A percentile compares a stretch with the other conserved stretches of the same genome.
These are phyloP conservation scores for Eospalax fontanierii DNA, from an alignment of 2,797 vertebrate species.

Conservation along the genomic window DNA sequence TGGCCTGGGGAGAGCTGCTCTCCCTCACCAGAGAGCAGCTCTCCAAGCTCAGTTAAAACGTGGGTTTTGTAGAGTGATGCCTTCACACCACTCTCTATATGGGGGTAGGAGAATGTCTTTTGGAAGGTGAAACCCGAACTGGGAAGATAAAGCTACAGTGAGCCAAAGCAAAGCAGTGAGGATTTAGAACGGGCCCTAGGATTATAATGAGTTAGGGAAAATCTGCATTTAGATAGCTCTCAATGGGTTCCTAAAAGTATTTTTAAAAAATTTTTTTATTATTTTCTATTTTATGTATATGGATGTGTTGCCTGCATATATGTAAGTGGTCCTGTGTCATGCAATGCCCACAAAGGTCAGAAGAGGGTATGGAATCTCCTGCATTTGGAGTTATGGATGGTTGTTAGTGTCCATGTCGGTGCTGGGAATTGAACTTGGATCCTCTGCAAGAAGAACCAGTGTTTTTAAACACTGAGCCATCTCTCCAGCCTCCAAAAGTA, in stretches of 20 bases:
- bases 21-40: accelerated
- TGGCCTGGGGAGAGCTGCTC: neutral
- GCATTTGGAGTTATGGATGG: too few relatives aligned
- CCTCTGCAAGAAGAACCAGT: too few relatives aligned
- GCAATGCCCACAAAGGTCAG: too few relatives aligned
- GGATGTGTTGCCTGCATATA: too few relatives aligned
- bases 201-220: neutral
- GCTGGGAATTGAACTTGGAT: too few relatives aligned
- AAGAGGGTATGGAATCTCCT: too few relatives aligned
- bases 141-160: neutral
- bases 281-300: too few relatives aligned
- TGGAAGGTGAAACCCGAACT: neutral
- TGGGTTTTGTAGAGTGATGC: neutral
- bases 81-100: neutral
- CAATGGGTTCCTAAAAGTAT: neutral
- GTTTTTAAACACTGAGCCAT: too few relatives aligned
- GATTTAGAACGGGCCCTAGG: too few relatives aligned
- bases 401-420: too few relatives aligned
- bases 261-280: neutral
- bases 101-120: neutral
- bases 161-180: neutral
- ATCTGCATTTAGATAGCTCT: neutral
- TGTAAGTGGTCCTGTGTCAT: too few relatives aligned
- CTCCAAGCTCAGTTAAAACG: neutral
- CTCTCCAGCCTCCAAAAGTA: too few relatives aligned